Evolutionary conservation across 2,113 vertebrate genomes (phyloP).

Genomic region (Tamias sibiricus): DNA sequence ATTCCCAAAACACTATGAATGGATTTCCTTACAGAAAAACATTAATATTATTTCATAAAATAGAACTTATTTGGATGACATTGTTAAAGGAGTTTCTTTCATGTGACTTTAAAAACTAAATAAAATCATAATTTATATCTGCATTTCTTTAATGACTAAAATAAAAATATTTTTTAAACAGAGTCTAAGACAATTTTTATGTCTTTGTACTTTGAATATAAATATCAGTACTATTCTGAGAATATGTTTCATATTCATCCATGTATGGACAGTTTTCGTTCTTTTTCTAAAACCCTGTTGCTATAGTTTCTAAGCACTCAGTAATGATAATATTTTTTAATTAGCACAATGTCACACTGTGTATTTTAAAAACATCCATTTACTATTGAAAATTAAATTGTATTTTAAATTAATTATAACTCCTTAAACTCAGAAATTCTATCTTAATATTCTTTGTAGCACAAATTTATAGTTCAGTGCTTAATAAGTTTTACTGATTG

Average conservation of each 20-base stretch:
- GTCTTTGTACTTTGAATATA: not conserved
- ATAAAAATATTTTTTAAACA: not conserved
- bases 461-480: not conserved
- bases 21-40: not conserved
- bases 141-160: not conserved
- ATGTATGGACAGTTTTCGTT: not conserved
- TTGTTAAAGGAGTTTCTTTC: not conserved
- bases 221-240: not conserved
- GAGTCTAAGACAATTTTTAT: not conserved
- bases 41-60: not conserved
- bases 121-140: not conserved
- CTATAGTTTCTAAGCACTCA: not conserved
- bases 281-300: not conserved
- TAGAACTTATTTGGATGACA: not conserved
- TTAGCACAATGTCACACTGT: slow-evolving; percentile 1
- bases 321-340: slow-evolving; percentile 56
- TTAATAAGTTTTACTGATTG: not conserved
- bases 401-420: slow-evolving; percentile 35
- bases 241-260: not conserved
- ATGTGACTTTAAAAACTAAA: not conserved
- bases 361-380: slow-evolving; percentile 20
- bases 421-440: not conserved
- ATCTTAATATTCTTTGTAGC: slow-evolving; percentile 20
- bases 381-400: not conserved
- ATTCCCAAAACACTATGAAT: not conserved